Evolutionary conservation across 2,797 vertebrate species (phyloP).

Genomic region (Argya squamiceps): DNA sequence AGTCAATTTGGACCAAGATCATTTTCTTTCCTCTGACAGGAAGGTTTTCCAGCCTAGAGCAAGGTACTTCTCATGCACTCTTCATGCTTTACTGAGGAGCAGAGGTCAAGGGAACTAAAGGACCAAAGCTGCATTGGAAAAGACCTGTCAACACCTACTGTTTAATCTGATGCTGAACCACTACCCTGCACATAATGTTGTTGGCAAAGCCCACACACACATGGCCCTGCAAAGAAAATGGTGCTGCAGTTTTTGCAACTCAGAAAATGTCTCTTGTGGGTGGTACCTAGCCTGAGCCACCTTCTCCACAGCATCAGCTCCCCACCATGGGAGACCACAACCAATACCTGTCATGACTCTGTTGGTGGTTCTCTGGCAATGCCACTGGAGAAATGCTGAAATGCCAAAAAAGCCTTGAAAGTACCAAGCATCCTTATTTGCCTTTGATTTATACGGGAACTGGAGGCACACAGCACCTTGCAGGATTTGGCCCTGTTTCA

Average conservation of each 20-base stretch:
- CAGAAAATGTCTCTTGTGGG: background rate
- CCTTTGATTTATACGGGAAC: background rate
- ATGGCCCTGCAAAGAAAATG: background rate
- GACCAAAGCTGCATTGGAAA: background rate
- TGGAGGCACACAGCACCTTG: background rate
- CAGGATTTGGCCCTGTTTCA: background rate
- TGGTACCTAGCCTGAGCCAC: background rate
- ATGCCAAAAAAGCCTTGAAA: background rate
- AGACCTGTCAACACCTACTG: background rate
- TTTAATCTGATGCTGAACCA: background rate
- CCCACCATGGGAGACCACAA: background rate
- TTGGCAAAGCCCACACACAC: background rate
- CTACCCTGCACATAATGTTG: accelerated
- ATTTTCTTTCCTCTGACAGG: background rate
- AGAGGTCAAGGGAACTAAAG: background rate
- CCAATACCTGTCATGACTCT: background rate
- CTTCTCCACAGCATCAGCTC: background rate
- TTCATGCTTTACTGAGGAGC: background rate
- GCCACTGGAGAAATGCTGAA: background rate
- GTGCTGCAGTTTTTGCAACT: background rate
- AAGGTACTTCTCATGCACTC: background rate
- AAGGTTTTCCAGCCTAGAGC: background rate
- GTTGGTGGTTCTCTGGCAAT: accelerated
- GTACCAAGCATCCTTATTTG: background rate
- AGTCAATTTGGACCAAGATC: background rate